Evolutionary conservation across 2,797 vertebrate genomes (phyloP).

Genomic region (Sebastes alutus): DNA sequence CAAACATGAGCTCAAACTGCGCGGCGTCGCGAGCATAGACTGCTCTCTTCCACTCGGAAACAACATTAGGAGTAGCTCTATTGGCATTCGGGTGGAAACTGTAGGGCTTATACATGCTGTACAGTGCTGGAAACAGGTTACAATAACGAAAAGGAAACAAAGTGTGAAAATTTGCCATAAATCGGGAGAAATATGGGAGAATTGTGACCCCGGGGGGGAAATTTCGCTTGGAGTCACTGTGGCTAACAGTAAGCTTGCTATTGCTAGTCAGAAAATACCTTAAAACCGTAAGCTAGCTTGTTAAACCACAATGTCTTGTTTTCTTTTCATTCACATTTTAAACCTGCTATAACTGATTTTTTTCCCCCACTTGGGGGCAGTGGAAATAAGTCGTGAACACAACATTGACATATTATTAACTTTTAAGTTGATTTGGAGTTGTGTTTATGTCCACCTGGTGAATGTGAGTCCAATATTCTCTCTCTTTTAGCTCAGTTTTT

Average conservation of each 20-base stretch:
- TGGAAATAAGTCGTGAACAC: not conserved
- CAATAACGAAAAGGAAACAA: no score
- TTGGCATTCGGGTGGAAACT: no score
- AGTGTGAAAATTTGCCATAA: no score
- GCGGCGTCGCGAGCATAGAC: fast-evolving
- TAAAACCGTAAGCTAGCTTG: not conserved
- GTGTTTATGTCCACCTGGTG: not conserved
- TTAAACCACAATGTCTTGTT: not conserved
- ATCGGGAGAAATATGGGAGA: no score
- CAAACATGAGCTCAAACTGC: no score
- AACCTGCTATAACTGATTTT: not conserved
- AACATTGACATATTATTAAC: not conserved
- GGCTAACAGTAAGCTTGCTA: not conserved
- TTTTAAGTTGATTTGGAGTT: not conserved
- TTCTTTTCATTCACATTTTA: not conserved
- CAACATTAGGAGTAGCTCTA: no score
- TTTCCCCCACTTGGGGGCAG: not conserved
- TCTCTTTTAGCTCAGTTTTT: not conserved
- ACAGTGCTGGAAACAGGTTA: no score
- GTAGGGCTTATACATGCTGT: no score
- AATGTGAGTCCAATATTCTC: not conserved
- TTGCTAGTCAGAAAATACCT: not conserved
- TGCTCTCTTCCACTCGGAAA: no score
- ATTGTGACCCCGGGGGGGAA: no score
- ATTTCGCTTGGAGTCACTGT: no score